Evolutionary conservation across 1,140 invertebrate species (phyloP), one percentile per base, ranked within the genome.

Genomic region (Drosophila ironensis): DNA sequence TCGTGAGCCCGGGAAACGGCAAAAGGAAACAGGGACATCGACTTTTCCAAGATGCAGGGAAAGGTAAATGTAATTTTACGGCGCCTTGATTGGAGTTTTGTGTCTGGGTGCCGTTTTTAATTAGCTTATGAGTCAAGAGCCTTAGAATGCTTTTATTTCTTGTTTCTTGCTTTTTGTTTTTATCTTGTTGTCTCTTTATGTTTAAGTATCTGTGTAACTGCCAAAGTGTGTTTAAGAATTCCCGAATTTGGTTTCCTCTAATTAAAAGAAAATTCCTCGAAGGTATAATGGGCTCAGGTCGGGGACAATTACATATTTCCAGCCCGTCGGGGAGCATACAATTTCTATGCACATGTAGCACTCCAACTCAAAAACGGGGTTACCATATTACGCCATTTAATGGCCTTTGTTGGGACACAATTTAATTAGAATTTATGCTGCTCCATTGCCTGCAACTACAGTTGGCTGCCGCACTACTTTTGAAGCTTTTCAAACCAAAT

Each of bases 401-500:
- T 1, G 24, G 33, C 20, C 24, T 14, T 8, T 25, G 4, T 25
- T 16, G 7, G 41, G 12, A 7, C 6, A n/a, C 25, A 19, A 48
- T 64, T 64, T 63, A 64, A 64, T 64, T 63, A 28, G 38, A 19
- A 47, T 35, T 59, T 69, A 46, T 68, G 60, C 52, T 20, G 30
- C 53, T 16, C 22, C 25, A 56, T 42, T 24, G 38, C 28, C 57
- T 56, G 44, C 8, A 69, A 48, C 61, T 68, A 41, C 35, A 68
- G 50, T 46, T 68, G 24, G 22, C 12, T 33, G n/a, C 30, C 6
- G 24, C 19, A 28, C 40, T 30, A 17, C 19, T 40, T 25, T 46
- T 1, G 25, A 54, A 68, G 63, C 64, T n/a, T n/a, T n/a, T n/a
- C 20, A 40, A 42, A n/a, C n/a, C 64, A 70, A 59, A 69, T 69